Base-by-base conservation (phyloP, 2,113 vertebrate species). In the Hemichromis elongatus region DNA sequence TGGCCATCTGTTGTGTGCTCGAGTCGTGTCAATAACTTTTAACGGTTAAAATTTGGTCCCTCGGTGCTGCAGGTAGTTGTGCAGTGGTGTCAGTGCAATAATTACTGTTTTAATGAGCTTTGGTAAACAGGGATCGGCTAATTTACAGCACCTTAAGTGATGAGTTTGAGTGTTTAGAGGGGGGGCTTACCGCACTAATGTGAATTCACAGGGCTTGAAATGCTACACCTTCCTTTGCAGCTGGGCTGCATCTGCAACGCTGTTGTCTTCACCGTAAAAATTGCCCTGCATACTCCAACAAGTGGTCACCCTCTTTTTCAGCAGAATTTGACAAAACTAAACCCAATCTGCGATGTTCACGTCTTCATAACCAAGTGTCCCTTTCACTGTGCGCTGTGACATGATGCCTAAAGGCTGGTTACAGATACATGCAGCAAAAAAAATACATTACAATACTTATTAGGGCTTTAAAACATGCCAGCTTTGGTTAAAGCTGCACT, bases 241-340 rank as follows among this genome's bases (percentile, higher is more conserved):
- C 98, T 98, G 98, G 97, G 95, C 96, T 82, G 91, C 97, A 98
- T 98, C 97, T 98, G 98, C 96, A 98, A 98, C 97, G 97, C 97
- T 97, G 96, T 96, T 89, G 95, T 94, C 96, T 96, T 94, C 95
- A 95, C 95, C 96, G 95, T 96, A 97, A 90, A 97, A 97, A 97
- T 95, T 90, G 94, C 93, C 92, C 40, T 88, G 79, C 87, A 70
- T 77, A 77, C 53, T 83, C 77, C 28, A 56, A 28, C 37, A 68
- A 86, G 84, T 35, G 83, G 52, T 86, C 83, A 9, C 33, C 56
- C 79, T 68, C 87, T 78, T 86, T 88, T 75, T 92, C 79, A 59
- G 75, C 70, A 80, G 92, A 92, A 94, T 95, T 95, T 94, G 90
- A 84, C 45, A 63, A 88, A 94, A 90, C 82, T 75, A 85, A 91